Evolutionary conservation across 2,113 vertebrate species (phyloP), one percentile per base, ranked within the genome.

Genomic region (Acanthochromis polyacanthus): DNA sequence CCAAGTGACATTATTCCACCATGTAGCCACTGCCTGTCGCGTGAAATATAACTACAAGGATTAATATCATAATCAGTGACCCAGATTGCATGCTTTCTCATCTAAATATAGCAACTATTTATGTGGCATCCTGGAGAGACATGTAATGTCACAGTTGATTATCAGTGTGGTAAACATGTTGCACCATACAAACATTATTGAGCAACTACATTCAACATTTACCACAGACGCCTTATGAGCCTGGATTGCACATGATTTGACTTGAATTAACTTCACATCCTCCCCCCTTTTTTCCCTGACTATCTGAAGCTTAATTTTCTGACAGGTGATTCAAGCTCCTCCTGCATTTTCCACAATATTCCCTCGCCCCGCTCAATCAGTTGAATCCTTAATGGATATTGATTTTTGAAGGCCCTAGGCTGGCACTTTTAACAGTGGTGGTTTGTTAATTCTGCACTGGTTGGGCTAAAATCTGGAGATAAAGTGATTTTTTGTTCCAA

Each of bases 331-430:
- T 85, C 45, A 63, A 77, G 62, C 50, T 59, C 65, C 61, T 75
- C 20, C 50, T 70, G 45, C 69, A 71, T 82, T 71, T 36, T 75
- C 65, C 25, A 61, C 67, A 67, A 81, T 65, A 64, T 71, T 81
- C 82, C 70, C 32, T 45, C 12, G 4, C n/a, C 23, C 62, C 17
- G 48, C 69, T 72, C 30, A 78, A 87, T 86, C 65, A 81, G 82
- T 78, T 15, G 52, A 66, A 80, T 15, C 56, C 56, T 69, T 81
- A 76, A 88, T 84, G 71, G 71, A 38, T 86, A 87, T 86, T 76
- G 85, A 89, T 90, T 84, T 36, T 36, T 36, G 32, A 0, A 52
- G 22, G 51, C 52, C 19, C 28, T 9, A 8, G 30, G 43, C 59
- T 51, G 50, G 28, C 46, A 40, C 80, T 36, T 77, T 71, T 17